Percentiles rank a stretch among this genome's conserved stretches.
These are phyloP conservation scores for Thalassarche chlororhynchos DNA, from an alignment of 2,113 vertebrate genomes.

Conservation along the genomic window DNA sequence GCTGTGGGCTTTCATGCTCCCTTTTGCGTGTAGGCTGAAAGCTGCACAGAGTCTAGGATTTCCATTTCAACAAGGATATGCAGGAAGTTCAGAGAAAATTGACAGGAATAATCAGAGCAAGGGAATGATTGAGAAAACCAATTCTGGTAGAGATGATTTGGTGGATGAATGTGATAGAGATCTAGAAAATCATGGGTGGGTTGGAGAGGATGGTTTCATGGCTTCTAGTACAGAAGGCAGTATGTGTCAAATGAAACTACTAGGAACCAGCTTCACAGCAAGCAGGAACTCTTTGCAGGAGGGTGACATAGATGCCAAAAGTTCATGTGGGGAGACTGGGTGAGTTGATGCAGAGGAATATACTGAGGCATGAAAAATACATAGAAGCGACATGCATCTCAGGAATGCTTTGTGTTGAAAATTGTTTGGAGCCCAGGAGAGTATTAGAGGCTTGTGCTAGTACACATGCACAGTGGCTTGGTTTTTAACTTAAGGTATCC, in stretches of 20 bases:
- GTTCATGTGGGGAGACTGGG: not conserved
- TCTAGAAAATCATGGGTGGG: not conserved
- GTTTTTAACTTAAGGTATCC: not conserved
- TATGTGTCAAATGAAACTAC: not conserved
- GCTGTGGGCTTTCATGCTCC: not conserved
- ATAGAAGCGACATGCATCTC: not conserved
- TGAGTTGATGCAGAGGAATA: not conserved
- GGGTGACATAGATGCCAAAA: not conserved
- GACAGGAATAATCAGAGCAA: not conserved
- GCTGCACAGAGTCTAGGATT: not conserved
- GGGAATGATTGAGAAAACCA: not conserved
- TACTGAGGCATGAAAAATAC: not conserved
- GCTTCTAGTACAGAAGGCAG: not conserved
- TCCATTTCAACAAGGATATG: not conserved
- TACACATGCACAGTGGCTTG: not conserved
- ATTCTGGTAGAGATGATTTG: not conserved
- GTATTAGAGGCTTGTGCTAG: not conserved
- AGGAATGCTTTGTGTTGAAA: not conserved
- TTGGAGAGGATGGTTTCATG: not conserved
- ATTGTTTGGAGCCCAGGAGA: not conserved
- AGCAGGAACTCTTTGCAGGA: not conserved
- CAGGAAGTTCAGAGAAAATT: not conserved
- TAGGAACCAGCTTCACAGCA: not conserved
- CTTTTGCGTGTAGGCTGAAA: not conserved
- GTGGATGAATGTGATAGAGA: not conserved